Conservation (phyloP, 2,113 vertebrate species). For the Grantiella picta region DNA sequence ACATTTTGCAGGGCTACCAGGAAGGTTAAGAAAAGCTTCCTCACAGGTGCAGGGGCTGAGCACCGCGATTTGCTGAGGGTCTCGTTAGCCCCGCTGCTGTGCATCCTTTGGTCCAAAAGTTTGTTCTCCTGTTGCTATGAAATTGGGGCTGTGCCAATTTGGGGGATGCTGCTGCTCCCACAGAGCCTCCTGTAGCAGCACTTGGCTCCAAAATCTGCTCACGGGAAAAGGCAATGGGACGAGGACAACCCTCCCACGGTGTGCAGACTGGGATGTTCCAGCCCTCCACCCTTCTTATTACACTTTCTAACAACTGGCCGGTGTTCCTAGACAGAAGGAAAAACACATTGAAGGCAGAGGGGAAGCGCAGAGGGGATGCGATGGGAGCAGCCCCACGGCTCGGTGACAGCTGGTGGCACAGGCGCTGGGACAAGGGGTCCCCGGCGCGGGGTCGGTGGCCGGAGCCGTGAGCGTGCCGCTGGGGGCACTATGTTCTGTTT, state of each 20-base stretch:
- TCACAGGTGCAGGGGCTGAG: not conserved
- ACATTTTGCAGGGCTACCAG: not conserved
- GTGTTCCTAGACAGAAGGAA: not conserved
- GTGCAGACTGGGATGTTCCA: not conserved
- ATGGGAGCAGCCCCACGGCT: not conserved
- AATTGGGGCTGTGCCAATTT: not conserved
- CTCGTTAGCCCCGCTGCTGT: not conserved
- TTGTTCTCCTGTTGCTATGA: not conserved
- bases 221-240: not conserved
- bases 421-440: not conserved
- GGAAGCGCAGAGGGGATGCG: not conserved
- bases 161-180: not conserved
- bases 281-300: not conserved
- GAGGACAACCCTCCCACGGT: not conserved
- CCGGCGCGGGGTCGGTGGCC: not conserved
- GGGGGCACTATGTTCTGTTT: constrained; percentile 53
- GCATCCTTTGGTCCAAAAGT: not conserved
- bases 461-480: constrained; percentile 25
- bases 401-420: not conserved
- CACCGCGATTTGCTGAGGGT: not conserved
- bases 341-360: not conserved
- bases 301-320: constrained; percentile 15
- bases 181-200: not conserved
- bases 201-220: not conserved
- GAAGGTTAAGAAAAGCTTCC: not conserved